Base-by-base conservation (phyloP, 2,113 vertebrate genomes). In the Aythya baeri region DNA sequence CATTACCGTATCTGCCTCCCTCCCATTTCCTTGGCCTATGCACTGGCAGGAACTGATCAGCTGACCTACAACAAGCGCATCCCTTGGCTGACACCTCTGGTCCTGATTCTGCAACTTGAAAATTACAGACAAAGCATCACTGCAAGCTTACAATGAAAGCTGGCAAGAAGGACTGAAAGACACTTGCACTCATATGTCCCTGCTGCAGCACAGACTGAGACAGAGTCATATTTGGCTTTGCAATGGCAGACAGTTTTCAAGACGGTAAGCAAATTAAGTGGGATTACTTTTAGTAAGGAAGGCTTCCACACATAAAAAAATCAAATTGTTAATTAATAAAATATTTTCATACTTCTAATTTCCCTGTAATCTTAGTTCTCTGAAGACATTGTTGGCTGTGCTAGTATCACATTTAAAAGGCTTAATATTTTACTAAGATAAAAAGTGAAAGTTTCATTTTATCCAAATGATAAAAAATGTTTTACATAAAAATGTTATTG, bases 81-180 rank as follows among this genome's bases (percentile, higher is more conserved):
- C 22, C n/a, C 21, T 34, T 27, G 11, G 25, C 22, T 71, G n/a
- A 25, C 17, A 50, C 23, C 9, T 4, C 10, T 61, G 12, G 14
- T 86, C 25, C 34, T 77, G 46, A 41, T 41, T 36, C 29, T 22
- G 34, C 4, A 57, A 15, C 3, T 38, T 68, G 43, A 7, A 86
- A 70, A 77, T 41, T 2, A 3, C 2, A 11, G 27, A 0, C 10
- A 68, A 94, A 79, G 25, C n/a, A 17, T 0, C 3, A 18, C 54
- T 46, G 59, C 8, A 25, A 61, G 49, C 13, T 49, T 38, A 10
- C 32, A 77, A 61, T 70, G 34, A 36, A 81, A 49, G 41, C 1
- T 17, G 58, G 12, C 2, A 76, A 79, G 59, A 83, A 9, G 16
- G 22, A 70, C 34, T 44, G 54, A 49, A 77, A 77, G 34, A 20